Base-by-base conservation (phyloP, 2,888 invertebrate species). In the Dorcus hopei region DNA sequence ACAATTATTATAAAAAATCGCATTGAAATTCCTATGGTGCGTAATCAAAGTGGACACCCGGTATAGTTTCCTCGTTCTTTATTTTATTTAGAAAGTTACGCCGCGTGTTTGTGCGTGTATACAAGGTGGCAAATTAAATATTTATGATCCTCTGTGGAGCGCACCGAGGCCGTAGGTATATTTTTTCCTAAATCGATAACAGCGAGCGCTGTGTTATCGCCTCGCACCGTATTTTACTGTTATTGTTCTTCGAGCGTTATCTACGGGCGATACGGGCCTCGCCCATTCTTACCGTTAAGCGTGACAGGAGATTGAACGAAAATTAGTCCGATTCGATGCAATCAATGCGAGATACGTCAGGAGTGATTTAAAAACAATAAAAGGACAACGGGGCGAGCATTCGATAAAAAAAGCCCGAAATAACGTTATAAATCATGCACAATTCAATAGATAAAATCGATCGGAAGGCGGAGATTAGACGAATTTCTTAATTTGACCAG, bases 381-480 rank as follows among this genome's bases (percentile, higher is more conserved):
- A 38, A 50, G 19, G 50, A 50, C 14, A 33, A 39, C 14, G 14
- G 16, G n/a, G 16, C 11, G 49, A 33, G 23, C 16, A 49, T 9
- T 33, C 39, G 39, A 52, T 14, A 52, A 52, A 40, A 52, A 39
- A n/a, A 41, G 19, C 38, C n/a, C 42, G 42, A 42, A 11, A 14
- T 14, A 42, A 42, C 11, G 23, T 40, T n/a, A 52, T 52, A 52
- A 52, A 52, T 40, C 19, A 52, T 52, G 41, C 42, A 52, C 52
- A 52, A 52, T 52, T 40, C 38, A 41, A 39, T 16, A 52, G 52
- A 52, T 52, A 52, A 41, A 40, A 52, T 52, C 52, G 52, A 52
- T 52, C 9, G 19, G 38, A 14, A 16, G 16, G 42, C 42, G 11
- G 26, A 49, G 52, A 52, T 52, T 52, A 52, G 26, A 52, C 52